phyloP scores from a whole-genome alignment of 2,113 vertebrate genomes.

The Danio rerio region DNA sequence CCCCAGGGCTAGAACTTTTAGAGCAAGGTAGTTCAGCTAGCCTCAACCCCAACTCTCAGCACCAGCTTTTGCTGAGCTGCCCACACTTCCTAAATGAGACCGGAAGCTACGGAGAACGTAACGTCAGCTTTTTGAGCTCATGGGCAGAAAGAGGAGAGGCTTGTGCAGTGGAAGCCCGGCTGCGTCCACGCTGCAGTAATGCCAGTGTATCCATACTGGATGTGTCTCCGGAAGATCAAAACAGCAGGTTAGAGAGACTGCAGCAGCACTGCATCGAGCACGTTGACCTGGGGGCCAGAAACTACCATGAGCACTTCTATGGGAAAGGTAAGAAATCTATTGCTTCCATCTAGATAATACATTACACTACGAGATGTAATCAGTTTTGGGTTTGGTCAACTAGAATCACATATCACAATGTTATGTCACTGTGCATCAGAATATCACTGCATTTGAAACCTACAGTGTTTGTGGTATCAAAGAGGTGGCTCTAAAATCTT shows the following conservation, averaged over 20 bases:
- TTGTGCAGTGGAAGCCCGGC: constrained; percentile 43
- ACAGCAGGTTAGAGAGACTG: constrained; percentile 75
- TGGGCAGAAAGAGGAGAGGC: constrained; percentile 66
- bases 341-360: background rate
- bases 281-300: constrained; percentile 88
- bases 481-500: background rate
- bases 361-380: background rate
- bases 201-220: constrained; percentile 89
- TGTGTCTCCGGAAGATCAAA: constrained; percentile 80
- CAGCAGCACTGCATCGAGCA: constrained; percentile 89
- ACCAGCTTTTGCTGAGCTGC: constrained; percentile 85
- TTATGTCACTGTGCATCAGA: background rate
- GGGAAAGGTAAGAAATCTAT: constrained; percentile 78
- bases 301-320: constrained; percentile 90
- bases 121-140: constrained; percentile 85
- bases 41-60: constrained; percentile 66
- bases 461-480: background rate
- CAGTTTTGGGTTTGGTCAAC: background rate
- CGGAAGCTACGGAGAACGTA: constrained; percentile 81
- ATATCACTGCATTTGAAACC: background rate
- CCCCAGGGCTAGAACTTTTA: background rate
- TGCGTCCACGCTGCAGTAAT: constrained; percentile 79
- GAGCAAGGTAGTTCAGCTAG: constrained; percentile 7
- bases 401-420: background rate
- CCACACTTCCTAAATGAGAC: constrained; percentile 94